Conservation (phyloP, 2,888 invertebrate genomes). For the Miltochrista miniata region DNA sequence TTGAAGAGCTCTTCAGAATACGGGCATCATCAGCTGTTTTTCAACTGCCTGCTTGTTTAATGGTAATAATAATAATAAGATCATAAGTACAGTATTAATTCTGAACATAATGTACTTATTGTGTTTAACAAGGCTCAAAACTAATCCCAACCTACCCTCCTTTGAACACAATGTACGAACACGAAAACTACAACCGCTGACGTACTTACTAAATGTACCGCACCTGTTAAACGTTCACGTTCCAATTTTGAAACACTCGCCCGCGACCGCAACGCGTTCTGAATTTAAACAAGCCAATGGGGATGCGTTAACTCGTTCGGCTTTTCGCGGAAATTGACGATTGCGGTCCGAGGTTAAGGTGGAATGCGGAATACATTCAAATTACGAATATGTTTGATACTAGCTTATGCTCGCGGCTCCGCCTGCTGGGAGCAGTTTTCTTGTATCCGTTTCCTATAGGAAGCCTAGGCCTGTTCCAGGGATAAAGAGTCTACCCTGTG, state of each 20-base stretch:
- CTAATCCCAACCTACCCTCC: background rate
- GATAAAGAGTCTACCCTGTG: no score
- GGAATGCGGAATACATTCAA: slow-evolving; percentile 1
- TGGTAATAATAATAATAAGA: no score
- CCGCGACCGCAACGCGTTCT: slow-evolving; percentile 68
- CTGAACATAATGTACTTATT: no score
- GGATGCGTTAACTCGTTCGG: slow-evolving; percentile 52
- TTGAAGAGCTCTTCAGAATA: no score
- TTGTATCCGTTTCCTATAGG: no score
- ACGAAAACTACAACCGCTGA: slow-evolving; percentile 32
- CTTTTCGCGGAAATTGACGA: slow-evolving; percentile 40
- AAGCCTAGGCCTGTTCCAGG: no score
- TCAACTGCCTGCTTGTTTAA: no score
- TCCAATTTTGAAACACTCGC: slow-evolving; percentile 56
- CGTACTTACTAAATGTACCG: slow-evolving; percentile 36
- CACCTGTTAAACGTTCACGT: slow-evolving; percentile 48
- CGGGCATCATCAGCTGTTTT: no score
- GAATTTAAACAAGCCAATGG: slow-evolving; percentile 69
- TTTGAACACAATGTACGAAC: slow-evolving; percentile 21
- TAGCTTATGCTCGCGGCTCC: no score
- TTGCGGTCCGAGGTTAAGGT: slow-evolving; percentile 9
- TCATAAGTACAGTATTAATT: no score
- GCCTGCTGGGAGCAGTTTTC: no score
- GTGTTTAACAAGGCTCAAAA: slow-evolving; percentile 6
- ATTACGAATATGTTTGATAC: slow-evolving; percentile 1